Percentiles rank a stretch among this genome's conserved stretches.
Conservation (phyloP, 2,888 invertebrate genomes). For the Dinocampus coccinellae region DNA sequence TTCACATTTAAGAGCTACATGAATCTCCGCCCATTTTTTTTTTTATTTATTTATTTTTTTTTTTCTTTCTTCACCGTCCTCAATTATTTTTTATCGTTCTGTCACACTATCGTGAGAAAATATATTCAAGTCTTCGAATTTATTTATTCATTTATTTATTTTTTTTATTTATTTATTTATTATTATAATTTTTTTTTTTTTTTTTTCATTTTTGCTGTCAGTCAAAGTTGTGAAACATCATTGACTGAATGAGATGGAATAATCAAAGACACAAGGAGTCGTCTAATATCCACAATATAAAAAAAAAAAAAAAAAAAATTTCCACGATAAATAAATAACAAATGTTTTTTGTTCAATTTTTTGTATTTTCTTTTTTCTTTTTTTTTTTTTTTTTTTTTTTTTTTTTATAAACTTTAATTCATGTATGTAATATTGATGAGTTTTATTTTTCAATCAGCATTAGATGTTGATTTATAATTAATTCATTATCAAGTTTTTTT, state of each 20-base stretch:
- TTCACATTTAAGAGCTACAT: not conserved
- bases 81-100: not conserved
- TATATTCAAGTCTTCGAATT: slow-evolving; percentile 26
- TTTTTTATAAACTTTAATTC: too few relatives aligned
- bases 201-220: slow-evolving; percentile 14
- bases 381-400: too few relatives aligned
- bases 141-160: too few relatives aligned
- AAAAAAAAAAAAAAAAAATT: not conserved
- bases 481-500: too few relatives aligned
- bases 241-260: slow-evolving; percentile 19
- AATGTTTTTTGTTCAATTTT: too few relatives aligned
- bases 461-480: too few relatives aligned
- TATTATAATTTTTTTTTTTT: too few relatives aligned
- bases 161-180: too few relatives aligned
- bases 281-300: not conserved
- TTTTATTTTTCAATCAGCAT: not conserved
- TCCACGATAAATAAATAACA: too few relatives aligned
- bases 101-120: slow-evolving; percentile 9
- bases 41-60: slow-evolving; percentile 14
- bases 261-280: not conserved
- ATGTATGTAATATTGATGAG: not conserved
- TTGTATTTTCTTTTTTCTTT: too few relatives aligned
- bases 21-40: not conserved
- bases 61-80: not conserved
- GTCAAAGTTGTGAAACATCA: slow-evolving; percentile 12